These are phyloP conservation scores for Dinoponera quadriceps DNA, from an alignment of 1,140 invertebrate species.

Conservation along the genomic window DNA sequence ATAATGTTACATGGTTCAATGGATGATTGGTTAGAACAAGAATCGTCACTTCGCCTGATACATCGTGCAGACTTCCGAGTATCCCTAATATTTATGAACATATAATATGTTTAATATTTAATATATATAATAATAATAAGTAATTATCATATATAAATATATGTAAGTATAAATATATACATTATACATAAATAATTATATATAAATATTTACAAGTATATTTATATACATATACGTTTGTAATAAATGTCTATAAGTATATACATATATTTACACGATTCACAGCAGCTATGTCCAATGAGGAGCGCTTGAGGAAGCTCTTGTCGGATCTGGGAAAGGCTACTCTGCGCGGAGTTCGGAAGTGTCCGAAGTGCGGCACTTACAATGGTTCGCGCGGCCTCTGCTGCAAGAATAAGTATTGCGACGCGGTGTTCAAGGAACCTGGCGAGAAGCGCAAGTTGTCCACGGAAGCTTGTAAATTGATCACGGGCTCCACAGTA, in stretches of 20 bases:
- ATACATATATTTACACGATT: constrained; percentile 24
- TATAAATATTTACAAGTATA: background rate
- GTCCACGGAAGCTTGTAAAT: constrained; percentile 89
- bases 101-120: too few species aligned
- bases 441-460: constrained; percentile 88
- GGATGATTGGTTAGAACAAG: background rate
- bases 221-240: background rate
- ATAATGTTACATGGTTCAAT: background rate
- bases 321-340: constrained; percentile 89
- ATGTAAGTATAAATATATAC: background rate
- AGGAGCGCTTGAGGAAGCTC: constrained; percentile 82
- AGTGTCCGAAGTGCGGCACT: constrained; percentile 92
- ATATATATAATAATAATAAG: too few species aligned
- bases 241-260: background rate
- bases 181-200: background rate
- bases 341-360: constrained; percentile 90
- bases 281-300: constrained; percentile 78
- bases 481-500: constrained; percentile 88
- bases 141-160: too few species aligned
- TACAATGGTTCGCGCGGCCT: constrained; percentile 91
- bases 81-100: too few species aligned
- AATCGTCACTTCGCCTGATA: background rate
- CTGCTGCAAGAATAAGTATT: constrained; percentile 92
- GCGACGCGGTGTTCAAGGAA: constrained; percentile 90
- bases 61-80: background rate